phyloP scores from a whole-genome alignment of 2,888 invertebrate genomes.

The Thyatira batis region DNA sequence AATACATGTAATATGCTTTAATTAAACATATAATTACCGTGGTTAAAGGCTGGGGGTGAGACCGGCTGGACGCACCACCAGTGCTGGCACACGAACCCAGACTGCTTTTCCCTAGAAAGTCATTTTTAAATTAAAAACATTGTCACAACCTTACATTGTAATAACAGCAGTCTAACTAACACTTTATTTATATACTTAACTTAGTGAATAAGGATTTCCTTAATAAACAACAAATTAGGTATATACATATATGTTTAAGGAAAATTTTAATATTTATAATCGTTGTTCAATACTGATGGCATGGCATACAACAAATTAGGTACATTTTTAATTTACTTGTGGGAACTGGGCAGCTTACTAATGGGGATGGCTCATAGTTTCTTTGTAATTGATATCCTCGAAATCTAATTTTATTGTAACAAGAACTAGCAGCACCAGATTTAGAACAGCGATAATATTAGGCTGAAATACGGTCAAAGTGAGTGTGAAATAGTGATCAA shows the following conservation, averaged over 20 bases:
- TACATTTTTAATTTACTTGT: not conserved
- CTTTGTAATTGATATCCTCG: no score
- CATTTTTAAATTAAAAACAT: conserved; percentile 1
- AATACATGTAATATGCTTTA: not conserved
- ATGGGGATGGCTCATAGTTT: no score
- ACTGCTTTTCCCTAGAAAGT: conserved; percentile 76
- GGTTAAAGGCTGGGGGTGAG: conserved; percentile 76
- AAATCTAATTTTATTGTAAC: no score
- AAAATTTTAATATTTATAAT: not conserved
- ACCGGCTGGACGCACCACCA: conserved; percentile 79
- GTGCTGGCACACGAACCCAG: conserved; percentile 87
- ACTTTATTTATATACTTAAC: not conserved
- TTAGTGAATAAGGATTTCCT: not conserved
- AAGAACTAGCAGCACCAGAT: no score
- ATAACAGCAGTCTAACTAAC: not conserved
- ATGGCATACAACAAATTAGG: not conserved
- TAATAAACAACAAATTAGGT: not conserved
- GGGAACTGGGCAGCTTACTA: not conserved
- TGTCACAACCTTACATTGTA: not conserved
- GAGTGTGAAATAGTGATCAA: no score
- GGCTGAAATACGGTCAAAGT: no score
- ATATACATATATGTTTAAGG: not conserved
- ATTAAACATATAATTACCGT: conserved; percentile 50
- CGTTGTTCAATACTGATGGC: not conserved
- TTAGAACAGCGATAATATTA: no score